Evolutionary conservation across 1,140 invertebrate genomes (phyloP).

Genomic region (Melitaea cinxia): DNA sequence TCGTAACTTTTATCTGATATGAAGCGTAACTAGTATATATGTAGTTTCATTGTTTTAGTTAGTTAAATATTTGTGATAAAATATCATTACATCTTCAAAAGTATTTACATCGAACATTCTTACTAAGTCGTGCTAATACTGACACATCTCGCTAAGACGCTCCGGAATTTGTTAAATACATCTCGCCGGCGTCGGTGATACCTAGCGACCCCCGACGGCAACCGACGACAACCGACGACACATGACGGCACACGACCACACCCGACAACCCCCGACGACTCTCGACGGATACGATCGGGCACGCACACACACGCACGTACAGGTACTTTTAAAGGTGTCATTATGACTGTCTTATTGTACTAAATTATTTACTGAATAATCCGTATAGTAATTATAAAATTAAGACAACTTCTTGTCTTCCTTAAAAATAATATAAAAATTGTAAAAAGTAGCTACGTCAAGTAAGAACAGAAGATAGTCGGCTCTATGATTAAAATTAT

Average conservation of each 20-base stretch:
- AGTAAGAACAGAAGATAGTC: neutral
- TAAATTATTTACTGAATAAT: neutral
- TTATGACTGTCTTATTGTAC: conserved; percentile 4
- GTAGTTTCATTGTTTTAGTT: no score
- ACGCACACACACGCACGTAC: neutral
- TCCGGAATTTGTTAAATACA: neutral
- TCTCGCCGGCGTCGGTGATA: no score
- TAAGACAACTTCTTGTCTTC: neutral
- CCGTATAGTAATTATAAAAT: conserved; percentile 1
- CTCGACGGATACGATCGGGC: neutral
- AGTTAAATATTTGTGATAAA: conserved; percentile 30
- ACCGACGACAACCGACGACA: no score
- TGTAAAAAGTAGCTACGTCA: neutral
- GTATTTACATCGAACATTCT: conserved; percentile 27
- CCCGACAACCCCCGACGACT: neutral
- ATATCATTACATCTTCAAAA: conserved; percentile 25
- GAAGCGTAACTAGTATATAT: conserved; percentile 19
- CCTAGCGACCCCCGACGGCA: no score
- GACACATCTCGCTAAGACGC: conserved; percentile 2
- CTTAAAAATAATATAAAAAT: neutral
- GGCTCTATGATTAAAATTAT: neutral
- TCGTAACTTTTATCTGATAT: conserved; percentile 19
- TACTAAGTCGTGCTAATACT: conserved; percentile 25
- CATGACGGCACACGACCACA: no score
- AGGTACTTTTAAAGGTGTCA: conserved; percentile 5